phyloP scores from a whole-genome alignment of 2,888 invertebrate genomes.

The Drosophila affinis region DNA sequence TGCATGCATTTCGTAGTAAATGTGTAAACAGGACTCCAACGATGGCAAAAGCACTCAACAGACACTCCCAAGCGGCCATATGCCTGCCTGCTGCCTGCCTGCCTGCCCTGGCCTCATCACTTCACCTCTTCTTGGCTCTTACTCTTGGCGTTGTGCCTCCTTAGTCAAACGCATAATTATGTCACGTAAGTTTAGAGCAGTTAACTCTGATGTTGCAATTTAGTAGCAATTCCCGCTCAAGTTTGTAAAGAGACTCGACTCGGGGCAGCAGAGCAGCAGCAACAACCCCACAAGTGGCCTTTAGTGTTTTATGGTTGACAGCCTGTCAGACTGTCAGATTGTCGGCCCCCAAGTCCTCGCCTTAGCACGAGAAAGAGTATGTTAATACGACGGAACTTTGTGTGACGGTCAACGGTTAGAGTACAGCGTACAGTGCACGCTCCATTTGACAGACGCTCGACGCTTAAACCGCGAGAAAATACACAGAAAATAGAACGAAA shows the following conservation, averaged over 20 bases:
- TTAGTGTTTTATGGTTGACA: slow-evolving; percentile 56
- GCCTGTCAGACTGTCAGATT: slow-evolving; percentile 44
- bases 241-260: slow-evolving; percentile 47
- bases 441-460: slow-evolving; percentile 47
- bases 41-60: slow-evolving; percentile 34
- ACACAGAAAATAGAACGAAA: not conserved
- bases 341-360: slow-evolving; percentile 43
- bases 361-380: slow-evolving; percentile 31
- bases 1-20: slow-evolving; percentile 74
- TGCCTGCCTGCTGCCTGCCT: slow-evolving; percentile 66
- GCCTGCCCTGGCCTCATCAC: slow-evolving; percentile 43
- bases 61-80: slow-evolving; percentile 55
- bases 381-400: slow-evolving; percentile 72
- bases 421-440: slow-evolving; percentile 48
- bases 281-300: slow-evolving; percentile 53
- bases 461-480: slow-evolving; percentile 66
- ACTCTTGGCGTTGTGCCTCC: slow-evolving; percentile 42
- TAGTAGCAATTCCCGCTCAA: slow-evolving; percentile 74
- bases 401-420: slow-evolving; percentile 46
- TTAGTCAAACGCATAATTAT: slow-evolving; percentile 80
- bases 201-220: slow-evolving; percentile 78
- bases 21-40: slow-evolving; percentile 66
- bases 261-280: slow-evolving; percentile 15
- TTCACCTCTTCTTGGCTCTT: too few relatives aligned
- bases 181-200: slow-evolving; percentile 80